Base-by-base conservation (phyloP, 1,140 invertebrate species). In the Odontomachus brunneus region DNA sequence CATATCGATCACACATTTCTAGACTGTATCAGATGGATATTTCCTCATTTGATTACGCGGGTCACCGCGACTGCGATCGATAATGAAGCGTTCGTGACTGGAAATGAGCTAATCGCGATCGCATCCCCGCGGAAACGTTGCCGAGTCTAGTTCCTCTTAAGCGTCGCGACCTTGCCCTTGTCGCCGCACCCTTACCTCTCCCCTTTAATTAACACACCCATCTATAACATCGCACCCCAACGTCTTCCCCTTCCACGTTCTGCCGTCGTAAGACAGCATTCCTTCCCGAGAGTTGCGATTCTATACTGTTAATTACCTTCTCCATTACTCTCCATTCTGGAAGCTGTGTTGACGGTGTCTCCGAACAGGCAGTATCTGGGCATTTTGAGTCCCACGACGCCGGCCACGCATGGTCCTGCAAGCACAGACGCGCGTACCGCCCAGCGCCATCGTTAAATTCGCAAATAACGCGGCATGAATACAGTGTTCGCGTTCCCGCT, bases 321-420 rank as follows among this genome's bases (percentile, higher is more conserved):
- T 17, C 98, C 98, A 90, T 98, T 99, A 33, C 97, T 98, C 93
- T 99, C 98, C 98, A 99, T 99, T 73, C 98, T 95, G 0, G 97
- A 98, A 5, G 98, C 97, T 0, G 98, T 99, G 91, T 99, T 99
- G 0, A 99, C 98, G 0, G 98, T 99, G 92, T 99, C 98, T 0
- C 98, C 98, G 90, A 99, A 99, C 15, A 99, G 95, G 93, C 98
- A 98, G 93, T 98, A 98, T 65, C 98, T 95, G 0, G 97, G 97
- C 98, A 99, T 99, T 93, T 99, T 99, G 2, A 98, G 94, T 2
- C 98, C 98, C 0, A 99, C 98, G 0, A 99, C 98, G 0, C 98
- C 98, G 1, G 98, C 98, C n/a, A 98, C 97, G 92, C 97, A 97
- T 0, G 97, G 97, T 44, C 97, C 97, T 97, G 91, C n/a, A 80